Percentiles rank a stretch among this genome's conserved stretches.
These are phyloP conservation scores for Dicerorhinus sumatrensis DNA, from an alignment of 2,113 vertebrate species.

Conservation along the genomic window DNA sequence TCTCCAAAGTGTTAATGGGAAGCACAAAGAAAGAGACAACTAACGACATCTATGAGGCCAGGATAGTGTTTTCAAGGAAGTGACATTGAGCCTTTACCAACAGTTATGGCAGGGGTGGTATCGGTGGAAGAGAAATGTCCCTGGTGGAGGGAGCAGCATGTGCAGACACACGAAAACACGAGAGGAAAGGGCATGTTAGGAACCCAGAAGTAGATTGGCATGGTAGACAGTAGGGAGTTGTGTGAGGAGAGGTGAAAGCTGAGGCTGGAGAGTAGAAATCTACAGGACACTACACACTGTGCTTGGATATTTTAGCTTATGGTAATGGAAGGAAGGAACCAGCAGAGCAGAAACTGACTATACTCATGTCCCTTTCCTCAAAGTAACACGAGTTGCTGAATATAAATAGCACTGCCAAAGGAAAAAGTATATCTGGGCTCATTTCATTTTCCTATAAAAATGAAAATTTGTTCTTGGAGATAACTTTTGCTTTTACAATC, in stretches of 20 bases:
- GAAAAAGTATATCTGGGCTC: neutral
- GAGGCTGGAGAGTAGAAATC: neutral
- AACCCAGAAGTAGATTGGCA: neutral
- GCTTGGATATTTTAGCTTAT: neutral
- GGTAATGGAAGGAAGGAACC: neutral
- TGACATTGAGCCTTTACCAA: neutral
- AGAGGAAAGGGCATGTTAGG: neutral
- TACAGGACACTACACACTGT: neutral
- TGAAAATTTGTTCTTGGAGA: constrained; percentile 60
- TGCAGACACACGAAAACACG: rapidly evolving
- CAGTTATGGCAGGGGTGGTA: neutral
- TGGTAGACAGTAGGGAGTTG: neutral
- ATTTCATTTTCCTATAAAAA: constrained; percentile 52
- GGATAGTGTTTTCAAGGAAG: neutral
- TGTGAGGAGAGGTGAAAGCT: neutral
- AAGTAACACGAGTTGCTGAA: neutral
- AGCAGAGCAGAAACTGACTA: constrained; percentile 9
- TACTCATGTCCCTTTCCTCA: constrained; percentile 34
- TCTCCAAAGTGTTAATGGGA: neutral
- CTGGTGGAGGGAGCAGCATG: neutral
- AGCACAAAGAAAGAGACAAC: neutral
- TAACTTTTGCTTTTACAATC: neutral
- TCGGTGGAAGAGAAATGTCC: neutral
- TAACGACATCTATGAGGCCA: neutral
- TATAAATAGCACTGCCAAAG: constrained; percentile 21